phyloP scores from a whole-genome alignment of 2,888 invertebrate genomes.

The Mesopsocus fuscifrons region DNA sequence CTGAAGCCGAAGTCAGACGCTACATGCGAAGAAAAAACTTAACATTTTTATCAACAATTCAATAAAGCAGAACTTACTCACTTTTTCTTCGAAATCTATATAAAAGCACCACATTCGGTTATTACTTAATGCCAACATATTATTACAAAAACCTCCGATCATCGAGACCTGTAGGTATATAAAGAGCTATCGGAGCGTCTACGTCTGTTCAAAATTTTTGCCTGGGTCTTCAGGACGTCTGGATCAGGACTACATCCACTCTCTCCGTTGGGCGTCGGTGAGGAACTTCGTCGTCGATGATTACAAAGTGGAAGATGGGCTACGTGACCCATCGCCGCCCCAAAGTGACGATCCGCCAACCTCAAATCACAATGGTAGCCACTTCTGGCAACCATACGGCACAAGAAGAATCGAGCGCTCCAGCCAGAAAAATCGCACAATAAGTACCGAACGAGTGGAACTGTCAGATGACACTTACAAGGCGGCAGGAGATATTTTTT shows the following conservation, averaged over 20 bases:
- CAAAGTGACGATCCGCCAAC: no score
- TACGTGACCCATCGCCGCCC: no score
- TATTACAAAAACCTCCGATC: no score
- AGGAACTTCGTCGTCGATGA: neutral
- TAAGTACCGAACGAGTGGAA: neutral
- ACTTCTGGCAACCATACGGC: neutral
- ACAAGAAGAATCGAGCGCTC: neutral
- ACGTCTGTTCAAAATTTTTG: neutral
- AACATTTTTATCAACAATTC: no score
- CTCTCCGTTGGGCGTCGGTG: neutral
- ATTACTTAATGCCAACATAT: no score
- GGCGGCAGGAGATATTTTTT: neutral
- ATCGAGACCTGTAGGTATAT: no score
- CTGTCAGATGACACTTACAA: neutral
- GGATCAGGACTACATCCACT: neutral
- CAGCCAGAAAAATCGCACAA: no score
- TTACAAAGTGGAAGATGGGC: neutral
- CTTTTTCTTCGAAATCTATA: no score
- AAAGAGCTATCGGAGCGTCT: neutral
- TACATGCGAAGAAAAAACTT: no score
- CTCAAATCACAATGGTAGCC: neutral
- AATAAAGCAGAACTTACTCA: no score
- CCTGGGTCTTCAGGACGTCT: neutral
- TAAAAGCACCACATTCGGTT: no score
- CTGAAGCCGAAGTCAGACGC: no score